Conservation (phyloP, 2,888 invertebrate species). For the Hyppa rectilinea region DNA sequence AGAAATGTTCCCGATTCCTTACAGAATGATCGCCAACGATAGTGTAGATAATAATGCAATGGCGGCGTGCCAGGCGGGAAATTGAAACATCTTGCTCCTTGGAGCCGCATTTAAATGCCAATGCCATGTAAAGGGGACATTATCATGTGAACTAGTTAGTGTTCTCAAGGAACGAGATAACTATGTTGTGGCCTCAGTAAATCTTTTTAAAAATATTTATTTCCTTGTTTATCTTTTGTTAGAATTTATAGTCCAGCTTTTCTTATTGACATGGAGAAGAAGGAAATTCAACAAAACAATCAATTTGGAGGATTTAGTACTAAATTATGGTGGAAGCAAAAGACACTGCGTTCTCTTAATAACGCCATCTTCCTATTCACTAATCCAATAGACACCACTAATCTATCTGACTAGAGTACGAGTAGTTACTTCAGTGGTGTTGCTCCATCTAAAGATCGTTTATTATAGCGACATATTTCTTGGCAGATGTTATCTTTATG, state of each 20-base stretch:
- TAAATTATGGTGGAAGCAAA: not conserved
- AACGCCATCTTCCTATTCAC: not conserved
- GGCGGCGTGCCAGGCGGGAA: conserved; percentile 50
- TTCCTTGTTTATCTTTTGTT: conserved; percentile 18
- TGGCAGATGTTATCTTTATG: not conserved
- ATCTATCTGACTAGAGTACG: too few species aligned
- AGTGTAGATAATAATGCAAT: conserved; percentile 53
- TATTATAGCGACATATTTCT: not conserved
- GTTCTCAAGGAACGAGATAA: conserved; percentile 4
- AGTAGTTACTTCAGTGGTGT: not conserved
- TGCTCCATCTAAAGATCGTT: not conserved
- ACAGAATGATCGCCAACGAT: conserved; percentile 26
- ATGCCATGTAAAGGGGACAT: conserved; percentile 24
- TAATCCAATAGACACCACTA: not conserved
- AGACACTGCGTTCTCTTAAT: not conserved
- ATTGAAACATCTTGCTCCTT: conserved; percentile 55
- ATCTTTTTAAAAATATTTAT: conserved; percentile 18
- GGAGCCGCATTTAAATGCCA: conserved; percentile 32
- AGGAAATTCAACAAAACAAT: not conserved
- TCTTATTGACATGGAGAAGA: not conserved
- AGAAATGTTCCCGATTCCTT: conserved; percentile 14
- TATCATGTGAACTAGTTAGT: conserved; percentile 31
- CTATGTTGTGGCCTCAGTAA: not conserved
- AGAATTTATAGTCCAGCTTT: not conserved
- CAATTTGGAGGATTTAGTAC: not conserved